A percentile compares a stretch with the other conserved stretches of the same genome.
phyloP scores from a whole-genome alignment of 1,140 invertebrate species.

The Pachypeltis micranthus region DNA sequence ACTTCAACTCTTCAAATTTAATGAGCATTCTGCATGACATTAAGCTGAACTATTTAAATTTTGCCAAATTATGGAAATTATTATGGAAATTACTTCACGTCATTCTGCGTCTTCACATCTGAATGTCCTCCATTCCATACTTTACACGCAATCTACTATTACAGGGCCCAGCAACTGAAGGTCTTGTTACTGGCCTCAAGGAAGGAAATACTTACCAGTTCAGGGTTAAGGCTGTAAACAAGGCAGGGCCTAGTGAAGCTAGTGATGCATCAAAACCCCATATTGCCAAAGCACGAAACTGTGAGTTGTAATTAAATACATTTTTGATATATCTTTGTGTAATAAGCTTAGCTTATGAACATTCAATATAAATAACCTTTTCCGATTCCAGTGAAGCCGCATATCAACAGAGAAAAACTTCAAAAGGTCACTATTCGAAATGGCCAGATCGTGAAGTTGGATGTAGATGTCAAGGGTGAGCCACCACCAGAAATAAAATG shows the following conservation, averaged over 20 bases:
- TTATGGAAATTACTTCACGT: too few relatives aligned
- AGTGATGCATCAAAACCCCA: conserved; percentile 80
- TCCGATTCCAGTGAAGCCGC: conserved; percentile 61
- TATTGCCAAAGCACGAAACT: conserved; percentile 74
- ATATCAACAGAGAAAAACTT: conserved; percentile 84
- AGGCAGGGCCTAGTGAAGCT: conserved; percentile 82
- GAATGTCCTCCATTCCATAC: neutral
- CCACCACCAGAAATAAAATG: conserved; percentile 87
- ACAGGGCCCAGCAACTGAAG: conserved; percentile 64
- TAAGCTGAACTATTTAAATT: too few relatives aligned
- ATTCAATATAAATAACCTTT: too few relatives aligned
- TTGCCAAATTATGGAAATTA: too few relatives aligned
- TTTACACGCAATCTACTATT: conserved; percentile 24
- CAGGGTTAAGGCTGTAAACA: conserved; percentile 82
- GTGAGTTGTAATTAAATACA: conserved; percentile 46
- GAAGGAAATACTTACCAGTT: conserved; percentile 92
- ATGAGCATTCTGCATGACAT: too few relatives aligned
- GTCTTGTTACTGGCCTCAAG: conserved; percentile 69
- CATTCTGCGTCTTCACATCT: too few relatives aligned
- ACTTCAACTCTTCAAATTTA: too few relatives aligned
- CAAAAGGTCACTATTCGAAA: conserved; percentile 79
- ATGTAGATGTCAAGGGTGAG: conserved; percentile 90
- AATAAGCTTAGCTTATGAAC: too few relatives aligned
- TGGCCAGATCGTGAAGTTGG: conserved; percentile 80
- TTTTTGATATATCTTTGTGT: too few relatives aligned